phyloP scores from a whole-genome alignment of 2,113 vertebrate species.

The Larimichthys crocea region DNA sequence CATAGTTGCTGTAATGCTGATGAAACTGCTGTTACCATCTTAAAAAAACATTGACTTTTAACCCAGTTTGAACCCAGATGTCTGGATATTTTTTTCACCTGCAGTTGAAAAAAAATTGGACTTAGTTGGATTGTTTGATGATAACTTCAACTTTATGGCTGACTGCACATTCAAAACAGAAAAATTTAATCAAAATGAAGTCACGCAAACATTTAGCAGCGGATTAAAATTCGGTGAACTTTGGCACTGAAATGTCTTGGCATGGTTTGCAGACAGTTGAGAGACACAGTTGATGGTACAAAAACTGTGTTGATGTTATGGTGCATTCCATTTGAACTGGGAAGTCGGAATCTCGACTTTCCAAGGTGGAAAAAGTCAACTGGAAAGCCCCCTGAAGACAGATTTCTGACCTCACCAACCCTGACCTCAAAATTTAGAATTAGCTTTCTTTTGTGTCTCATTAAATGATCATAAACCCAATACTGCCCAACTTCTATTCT shows the following conservation, averaged over 20 bases:
- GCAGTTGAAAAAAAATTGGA: not conserved
- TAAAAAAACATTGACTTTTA: not conserved
- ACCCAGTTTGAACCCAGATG: not conserved
- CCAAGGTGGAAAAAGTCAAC: no score
- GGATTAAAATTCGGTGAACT: not conserved
- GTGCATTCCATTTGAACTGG: no score
- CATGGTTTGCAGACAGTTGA: not conserved
- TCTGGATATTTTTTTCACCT: not conserved
- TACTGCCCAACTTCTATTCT: no score
- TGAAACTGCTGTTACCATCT: not conserved
- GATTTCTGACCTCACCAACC: no score
- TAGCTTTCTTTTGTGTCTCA: no score
- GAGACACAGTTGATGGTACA: not conserved
- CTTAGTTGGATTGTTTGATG: not conserved
- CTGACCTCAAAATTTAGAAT: no score
- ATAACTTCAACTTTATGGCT: not conserved
- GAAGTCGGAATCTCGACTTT: no score
- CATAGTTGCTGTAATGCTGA: not conserved
- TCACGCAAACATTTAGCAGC: not conserved
- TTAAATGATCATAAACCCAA: no score
- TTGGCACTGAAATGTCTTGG: not conserved
- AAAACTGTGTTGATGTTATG: no score
- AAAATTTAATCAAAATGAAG: no score
- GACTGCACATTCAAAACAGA: not conserved
- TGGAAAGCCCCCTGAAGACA: no score